Percentiles rank a stretch among this genome's conserved stretches.
Evolutionary conservation across 2,797 vertebrate species (phyloP).

Genomic region (Pseudotriccus pelzelni): DNA sequence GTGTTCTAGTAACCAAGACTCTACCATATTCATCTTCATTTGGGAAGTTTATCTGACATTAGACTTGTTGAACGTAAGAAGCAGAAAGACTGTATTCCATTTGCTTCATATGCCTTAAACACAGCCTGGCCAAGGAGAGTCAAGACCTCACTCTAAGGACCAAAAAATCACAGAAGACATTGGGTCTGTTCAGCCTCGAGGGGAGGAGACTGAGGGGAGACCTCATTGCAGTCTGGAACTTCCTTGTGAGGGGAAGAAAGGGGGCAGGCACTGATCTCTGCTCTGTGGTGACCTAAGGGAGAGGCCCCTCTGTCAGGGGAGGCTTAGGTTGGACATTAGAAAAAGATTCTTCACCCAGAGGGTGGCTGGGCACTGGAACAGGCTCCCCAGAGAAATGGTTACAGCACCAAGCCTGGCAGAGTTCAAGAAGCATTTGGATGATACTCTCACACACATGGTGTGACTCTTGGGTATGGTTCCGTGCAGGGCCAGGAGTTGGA

Average conservation of each 20-base stretch:
- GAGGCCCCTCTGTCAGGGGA: not conserved
- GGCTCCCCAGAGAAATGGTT: not conserved
- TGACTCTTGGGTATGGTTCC: not conserved
- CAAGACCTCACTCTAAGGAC: not conserved
- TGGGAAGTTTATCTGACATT: not conserved
- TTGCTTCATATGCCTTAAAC: not conserved
- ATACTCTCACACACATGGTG: not conserved
- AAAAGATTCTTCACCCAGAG: not conserved
- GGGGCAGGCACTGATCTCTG: too few species aligned
- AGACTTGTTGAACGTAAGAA: not conserved
- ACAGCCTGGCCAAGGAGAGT: not conserved
- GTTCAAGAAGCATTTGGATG: not conserved
- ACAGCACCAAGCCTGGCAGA: not conserved
- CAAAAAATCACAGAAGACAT: not conserved
- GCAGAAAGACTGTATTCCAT: not conserved
- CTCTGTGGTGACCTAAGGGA: not conserved
- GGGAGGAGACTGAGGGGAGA: not conserved
- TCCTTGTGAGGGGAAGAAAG: not conserved
- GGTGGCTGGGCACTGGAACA: not conserved
- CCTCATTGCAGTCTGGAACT: not conserved
- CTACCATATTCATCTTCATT: not conserved
- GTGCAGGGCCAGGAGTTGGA: not conserved
- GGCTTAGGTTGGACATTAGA: not conserved
- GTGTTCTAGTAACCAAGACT: not conserved
- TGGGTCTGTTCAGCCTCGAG: not conserved